These are phyloP conservation scores for Anarhynchus alexandrinus DNA, from an alignment of 2,113 vertebrate species.

Conservation along the genomic window DNA sequence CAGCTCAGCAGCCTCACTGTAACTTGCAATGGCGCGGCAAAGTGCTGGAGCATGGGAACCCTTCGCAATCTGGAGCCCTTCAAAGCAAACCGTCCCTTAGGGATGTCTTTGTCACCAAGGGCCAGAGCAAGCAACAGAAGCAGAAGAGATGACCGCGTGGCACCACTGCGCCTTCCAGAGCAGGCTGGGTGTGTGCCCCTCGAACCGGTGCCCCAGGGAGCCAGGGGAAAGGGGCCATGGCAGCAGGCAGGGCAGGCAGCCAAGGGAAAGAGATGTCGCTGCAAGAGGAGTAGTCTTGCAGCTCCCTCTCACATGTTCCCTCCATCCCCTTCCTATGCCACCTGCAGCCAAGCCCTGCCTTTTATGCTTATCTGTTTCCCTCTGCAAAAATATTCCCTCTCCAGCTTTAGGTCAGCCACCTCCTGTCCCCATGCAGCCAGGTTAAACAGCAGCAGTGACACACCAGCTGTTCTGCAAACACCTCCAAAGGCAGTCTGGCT, in stretches of 20 bases:
- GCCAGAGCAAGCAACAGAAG: not conserved
- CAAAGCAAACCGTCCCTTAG: not conserved
- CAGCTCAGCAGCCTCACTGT: not conserved
- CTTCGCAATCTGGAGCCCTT: not conserved
- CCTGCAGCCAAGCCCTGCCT: not conserved
- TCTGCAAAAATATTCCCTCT: not conserved
- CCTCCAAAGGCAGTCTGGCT: not conserved
- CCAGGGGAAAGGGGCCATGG: accelerated
- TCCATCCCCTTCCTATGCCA: not conserved
- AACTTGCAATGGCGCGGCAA: not conserved
- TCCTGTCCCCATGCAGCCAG: not conserved
- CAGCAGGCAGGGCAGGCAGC: not conserved
- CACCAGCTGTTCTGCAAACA: not conserved
- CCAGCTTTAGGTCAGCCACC: not conserved
- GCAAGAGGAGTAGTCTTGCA: not conserved
- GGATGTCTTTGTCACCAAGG: not conserved
- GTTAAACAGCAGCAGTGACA: not conserved
- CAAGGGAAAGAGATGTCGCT: not conserved
- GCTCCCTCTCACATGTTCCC: not conserved
- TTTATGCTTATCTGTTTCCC: not conserved
- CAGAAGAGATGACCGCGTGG: not conserved
- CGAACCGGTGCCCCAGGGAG: accelerated
- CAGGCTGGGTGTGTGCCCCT: not conserved
- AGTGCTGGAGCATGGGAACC: not conserved
- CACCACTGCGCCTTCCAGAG: not conserved